phyloP scores from a whole-genome alignment of 2,797 vertebrate genomes.

The Hemitrygon akajei region DNA sequence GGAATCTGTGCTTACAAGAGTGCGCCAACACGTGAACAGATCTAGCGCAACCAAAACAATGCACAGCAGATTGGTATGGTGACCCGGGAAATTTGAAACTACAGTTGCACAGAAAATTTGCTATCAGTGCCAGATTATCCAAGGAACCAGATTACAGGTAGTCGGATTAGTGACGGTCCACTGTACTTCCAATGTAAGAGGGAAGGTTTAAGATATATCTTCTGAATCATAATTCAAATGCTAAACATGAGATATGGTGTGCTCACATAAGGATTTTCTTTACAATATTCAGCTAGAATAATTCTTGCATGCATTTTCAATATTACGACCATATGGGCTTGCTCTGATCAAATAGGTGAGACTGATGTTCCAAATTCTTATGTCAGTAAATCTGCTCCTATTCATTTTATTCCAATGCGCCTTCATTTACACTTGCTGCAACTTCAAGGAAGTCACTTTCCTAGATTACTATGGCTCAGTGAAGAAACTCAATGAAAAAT shows the following conservation, averaged over 20 bases:
- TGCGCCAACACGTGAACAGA: too few species aligned
- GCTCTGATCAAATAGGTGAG: background rate
- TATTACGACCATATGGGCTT: too few species aligned
- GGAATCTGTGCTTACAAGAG: too few species aligned
- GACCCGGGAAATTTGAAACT: too few species aligned
- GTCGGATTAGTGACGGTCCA: too few species aligned
- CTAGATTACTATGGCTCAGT: background rate
- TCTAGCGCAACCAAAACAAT: too few species aligned
- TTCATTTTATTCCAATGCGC: background rate
- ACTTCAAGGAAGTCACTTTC: background rate
- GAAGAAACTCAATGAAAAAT: background rate
- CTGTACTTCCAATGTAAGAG: too few species aligned
- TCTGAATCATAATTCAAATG: background rate
- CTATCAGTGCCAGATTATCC: too few species aligned
- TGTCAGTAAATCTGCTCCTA: background rate
- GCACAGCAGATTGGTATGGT: too few species aligned
- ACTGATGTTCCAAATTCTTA: background rate
- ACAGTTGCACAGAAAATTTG: too few species aligned
- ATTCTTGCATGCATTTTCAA: background rate
- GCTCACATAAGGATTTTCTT: background rate
- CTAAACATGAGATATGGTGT: background rate
- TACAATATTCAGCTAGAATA: background rate
- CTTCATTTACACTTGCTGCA: background rate
- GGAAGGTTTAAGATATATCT: background rate
- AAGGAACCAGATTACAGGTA: too few species aligned